Evolutionary conservation across 2,888 invertebrate species (phyloP).

Genomic region (Drosophila birchii): DNA sequence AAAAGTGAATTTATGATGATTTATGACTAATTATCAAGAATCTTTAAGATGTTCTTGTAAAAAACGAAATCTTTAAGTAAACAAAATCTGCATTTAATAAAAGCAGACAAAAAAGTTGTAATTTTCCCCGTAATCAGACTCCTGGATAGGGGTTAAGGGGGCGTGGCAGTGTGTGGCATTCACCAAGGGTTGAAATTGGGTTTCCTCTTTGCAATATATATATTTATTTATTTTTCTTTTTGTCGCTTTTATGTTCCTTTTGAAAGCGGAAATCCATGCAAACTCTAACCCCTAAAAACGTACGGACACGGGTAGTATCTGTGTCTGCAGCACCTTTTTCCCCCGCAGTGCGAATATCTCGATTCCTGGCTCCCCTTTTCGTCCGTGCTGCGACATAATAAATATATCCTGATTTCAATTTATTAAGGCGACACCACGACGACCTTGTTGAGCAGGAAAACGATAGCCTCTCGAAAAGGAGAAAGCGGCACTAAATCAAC

Average conservation of each 20-base stretch:
- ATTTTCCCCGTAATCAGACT: not conserved
- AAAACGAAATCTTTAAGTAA: accelerated
- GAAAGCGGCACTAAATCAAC: conserved; percentile 69
- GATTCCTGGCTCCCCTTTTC: conserved; percentile 4
- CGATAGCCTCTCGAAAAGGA: conserved; percentile 50
- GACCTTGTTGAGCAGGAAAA: conserved; percentile 68
- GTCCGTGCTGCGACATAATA: conserved; percentile 52
- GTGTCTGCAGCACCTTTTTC: conserved; percentile 19
- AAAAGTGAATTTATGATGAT: too few species aligned
- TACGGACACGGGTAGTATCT: conserved; percentile 20
- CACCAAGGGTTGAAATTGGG: conserved; percentile 55
- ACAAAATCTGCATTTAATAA: not conserved
- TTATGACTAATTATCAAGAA: too few species aligned
- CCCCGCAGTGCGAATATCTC: conserved; percentile 23
- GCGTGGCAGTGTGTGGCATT: conserved; percentile 23
- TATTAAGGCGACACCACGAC: conserved; percentile 49
- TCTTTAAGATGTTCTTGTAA: not conserved
- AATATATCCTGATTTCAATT: conserved; percentile 74
- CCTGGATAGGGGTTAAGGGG: conserved; percentile 17
- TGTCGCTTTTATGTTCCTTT: conserved; percentile 25
- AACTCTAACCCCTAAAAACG: conserved; percentile 58
- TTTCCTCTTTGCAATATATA: conserved; percentile 5
- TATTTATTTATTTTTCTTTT: conserved; percentile 18
- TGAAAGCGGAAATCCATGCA: conserved; percentile 47
- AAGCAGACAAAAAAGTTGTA: not conserved